A percentile compares a stretch with the other conserved stretches of the same genome.
Conservation (phyloP, 2,113 vertebrate genomes). For the Megaceryle maxima region DNA sequence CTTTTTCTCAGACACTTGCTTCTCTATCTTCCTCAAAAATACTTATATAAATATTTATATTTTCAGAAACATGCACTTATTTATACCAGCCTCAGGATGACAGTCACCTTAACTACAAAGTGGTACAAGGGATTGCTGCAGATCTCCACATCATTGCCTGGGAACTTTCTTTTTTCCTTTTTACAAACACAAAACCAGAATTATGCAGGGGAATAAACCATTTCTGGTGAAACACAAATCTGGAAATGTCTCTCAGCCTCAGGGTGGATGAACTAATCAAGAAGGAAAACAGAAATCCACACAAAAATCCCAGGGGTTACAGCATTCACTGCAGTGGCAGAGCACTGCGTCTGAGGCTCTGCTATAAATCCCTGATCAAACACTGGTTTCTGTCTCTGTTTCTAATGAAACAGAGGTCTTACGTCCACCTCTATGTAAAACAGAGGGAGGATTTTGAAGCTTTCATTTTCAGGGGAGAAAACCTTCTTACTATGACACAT, state of each 20-base stretch:
- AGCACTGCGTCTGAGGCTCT: neutral
- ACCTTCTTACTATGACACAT: neutral
- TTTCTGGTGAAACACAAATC: neutral
- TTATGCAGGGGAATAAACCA: neutral
- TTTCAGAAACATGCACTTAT: neutral
- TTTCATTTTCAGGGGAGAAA: neutral
- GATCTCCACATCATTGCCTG: neutral
- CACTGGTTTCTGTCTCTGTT: neutral
- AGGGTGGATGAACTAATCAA: neutral
- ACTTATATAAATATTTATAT: neutral
- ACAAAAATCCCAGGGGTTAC: neutral
- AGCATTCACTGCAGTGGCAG: accelerated
- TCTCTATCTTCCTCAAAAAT: neutral
- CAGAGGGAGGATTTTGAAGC: neutral
- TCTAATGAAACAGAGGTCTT: neutral
- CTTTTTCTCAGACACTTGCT: constrained; percentile 5
- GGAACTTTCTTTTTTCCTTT: neutral
- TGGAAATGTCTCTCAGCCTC: neutral
- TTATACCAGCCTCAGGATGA: neutral
- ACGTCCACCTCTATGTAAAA: neutral
- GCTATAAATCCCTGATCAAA: accelerated
- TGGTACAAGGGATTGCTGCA: neutral
- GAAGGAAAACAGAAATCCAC: neutral
- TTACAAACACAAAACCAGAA: neutral
- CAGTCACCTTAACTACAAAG: neutral